Evolutionary conservation across 2,797 vertebrate species (phyloP), one percentile per base, ranked within the genome.

Genomic region (Eulemur coronatus): DNA sequence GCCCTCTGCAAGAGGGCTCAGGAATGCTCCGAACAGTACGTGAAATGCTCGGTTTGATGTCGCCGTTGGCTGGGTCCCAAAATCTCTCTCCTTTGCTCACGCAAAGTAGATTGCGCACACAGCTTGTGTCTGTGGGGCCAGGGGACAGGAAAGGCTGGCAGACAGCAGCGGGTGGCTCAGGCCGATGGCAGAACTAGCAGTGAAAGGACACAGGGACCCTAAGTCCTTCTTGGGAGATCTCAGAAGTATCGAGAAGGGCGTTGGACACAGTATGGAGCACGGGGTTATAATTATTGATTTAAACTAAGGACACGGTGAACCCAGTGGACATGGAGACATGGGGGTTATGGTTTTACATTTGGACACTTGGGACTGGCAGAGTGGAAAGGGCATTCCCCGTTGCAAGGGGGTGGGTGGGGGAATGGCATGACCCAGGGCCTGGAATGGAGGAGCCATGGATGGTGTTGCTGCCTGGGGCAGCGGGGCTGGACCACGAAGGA

Each of bases 181-280:
- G 65, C 43, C 73, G 55, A 26, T 2, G 59, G 57, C 30, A 46
- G 75, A 67, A 11, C 15, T 4, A 3, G 59, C 38, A 8, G 69
- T 41, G 46, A 72, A 38, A 11, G 65, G 73, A 46, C 20, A 0
- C 8, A 5, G 38, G 38, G 89, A 33, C 33, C 3, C 4, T 46
- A 15, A 38, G 38, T 33, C 46, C 52, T 61, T n/a, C 46, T 26
- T 4, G 15, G 43, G 75, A 59, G 38, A 73, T 57, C 65, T 65
- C 82, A 17, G 72, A 69, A 67, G 35, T 7, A 5, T 2, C 12
- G 30, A 26, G 33, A 73, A n/a, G 65, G n/a, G 52, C 2, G 0
- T 8, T 30, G 79, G 52, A 22, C 3, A 2, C 0, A 7, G 41
- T 17, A 0, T 2, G 28, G 41, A 30, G 9, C 0, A 0, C 8